These are phyloP conservation scores for Atta colombica DNA, from an alignment of 1,140 invertebrate species.

Conservation along the genomic window DNA sequence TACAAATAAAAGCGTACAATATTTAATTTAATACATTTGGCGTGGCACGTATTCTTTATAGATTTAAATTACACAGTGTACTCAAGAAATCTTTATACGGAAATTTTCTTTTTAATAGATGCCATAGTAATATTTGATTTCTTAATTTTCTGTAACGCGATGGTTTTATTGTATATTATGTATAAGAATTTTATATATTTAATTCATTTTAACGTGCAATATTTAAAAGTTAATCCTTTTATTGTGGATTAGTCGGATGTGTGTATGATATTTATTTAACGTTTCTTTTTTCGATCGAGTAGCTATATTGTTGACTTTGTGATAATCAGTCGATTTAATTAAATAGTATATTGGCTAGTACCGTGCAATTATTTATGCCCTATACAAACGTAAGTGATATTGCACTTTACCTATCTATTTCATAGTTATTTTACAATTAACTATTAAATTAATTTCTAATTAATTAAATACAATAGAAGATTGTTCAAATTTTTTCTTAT, in stretches of 20 bases:
- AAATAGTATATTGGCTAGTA: conserved; percentile 68
- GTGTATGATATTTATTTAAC: conserved; percentile 28
- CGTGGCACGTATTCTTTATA: neutral
- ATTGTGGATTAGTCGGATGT: neutral
- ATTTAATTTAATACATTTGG: conserved; percentile 36
- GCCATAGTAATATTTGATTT: conserved; percentile 46
- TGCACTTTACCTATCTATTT: neutral
- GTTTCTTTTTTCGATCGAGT: conserved; percentile 7
- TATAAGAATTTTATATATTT: neutral
- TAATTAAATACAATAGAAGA: conserved; percentile 30
- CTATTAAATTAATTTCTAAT: neutral
- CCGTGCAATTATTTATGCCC: conserved; percentile 65
- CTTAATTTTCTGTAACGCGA: conserved; percentile 27
- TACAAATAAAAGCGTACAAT: conserved; percentile 50
- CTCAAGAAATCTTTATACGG: conserved; percentile 11
- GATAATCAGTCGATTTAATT: conserved; percentile 66
- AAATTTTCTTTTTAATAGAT: conserved; percentile 7
- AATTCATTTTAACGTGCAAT: conserved; percentile 13
- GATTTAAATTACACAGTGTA: conserved; percentile 22
- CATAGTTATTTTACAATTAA: neutral
- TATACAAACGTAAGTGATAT: conserved; percentile 46
- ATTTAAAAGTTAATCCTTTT: conserved; percentile 40
- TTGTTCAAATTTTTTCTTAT: neutral
- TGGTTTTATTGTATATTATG: conserved; percentile 3
- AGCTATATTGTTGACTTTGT: neutral